phyloP scores from a whole-genome alignment of 2,888 invertebrate species.

The Cephus pygmeus region DNA sequence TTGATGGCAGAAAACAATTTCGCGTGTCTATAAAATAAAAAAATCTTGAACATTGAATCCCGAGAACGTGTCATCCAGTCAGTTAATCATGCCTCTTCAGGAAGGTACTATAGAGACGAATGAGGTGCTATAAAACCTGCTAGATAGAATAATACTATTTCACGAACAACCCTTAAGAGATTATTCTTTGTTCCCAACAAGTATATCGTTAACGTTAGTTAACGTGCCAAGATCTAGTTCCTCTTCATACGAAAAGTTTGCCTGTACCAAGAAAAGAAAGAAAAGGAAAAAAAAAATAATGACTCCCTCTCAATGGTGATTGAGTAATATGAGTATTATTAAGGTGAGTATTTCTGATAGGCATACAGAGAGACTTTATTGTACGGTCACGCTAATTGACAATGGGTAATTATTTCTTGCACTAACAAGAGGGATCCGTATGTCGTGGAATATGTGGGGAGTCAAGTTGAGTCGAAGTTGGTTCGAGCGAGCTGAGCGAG shows the following conservation, averaged over 20 bases:
- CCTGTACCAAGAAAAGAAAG: not conserved
- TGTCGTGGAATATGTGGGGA: not conserved
- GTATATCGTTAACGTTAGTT: not conserved
- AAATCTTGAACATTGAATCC: not conserved
- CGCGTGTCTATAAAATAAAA: not conserved
- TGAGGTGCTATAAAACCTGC: not conserved
- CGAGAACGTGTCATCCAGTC: not conserved
- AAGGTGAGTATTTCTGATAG: not conserved
- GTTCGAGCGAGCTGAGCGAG: not conserved
- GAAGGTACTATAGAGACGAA: no score
- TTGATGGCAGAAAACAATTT: not conserved
- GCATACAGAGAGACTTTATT: not conserved
- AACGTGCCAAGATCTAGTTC: not conserved
- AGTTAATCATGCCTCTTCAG: not conserved
- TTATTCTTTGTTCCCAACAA: not conserved
- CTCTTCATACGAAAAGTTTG: not conserved
- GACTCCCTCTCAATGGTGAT: not conserved
- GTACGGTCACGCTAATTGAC: not conserved
- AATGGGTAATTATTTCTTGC: not conserved
- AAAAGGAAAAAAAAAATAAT: not conserved
- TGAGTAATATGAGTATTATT: not conserved
- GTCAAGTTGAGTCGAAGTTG: not conserved
- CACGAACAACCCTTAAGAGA: not conserved
- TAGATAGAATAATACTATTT: not conserved
- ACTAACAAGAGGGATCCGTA: not conserved